These are phyloP conservation scores for Cyanoderma ruficeps DNA, from an alignment of 2,113 vertebrate species.

Conservation along the genomic window DNA sequence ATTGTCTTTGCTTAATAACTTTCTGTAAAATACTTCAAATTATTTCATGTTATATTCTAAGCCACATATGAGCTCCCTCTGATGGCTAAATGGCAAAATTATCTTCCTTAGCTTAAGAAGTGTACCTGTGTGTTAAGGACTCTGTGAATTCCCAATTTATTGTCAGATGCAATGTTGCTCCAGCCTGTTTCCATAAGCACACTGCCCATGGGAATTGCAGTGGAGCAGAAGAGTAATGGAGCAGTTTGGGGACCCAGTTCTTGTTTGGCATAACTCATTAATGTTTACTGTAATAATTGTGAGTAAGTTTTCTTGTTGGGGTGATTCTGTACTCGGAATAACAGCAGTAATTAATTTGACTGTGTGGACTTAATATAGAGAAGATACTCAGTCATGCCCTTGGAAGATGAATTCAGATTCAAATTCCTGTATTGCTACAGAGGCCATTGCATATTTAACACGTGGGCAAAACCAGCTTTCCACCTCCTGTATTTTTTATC, in stretches of 20 bases:
- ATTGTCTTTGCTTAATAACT: background rate
- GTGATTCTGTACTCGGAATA: rapidly evolving
- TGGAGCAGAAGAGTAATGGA: background rate
- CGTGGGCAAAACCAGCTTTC: background rate
- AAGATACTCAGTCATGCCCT: background rate
- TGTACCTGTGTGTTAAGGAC: rapidly evolving
- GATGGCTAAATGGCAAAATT: conserved; percentile 18
- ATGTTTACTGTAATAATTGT: background rate
- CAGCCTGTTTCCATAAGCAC: background rate
- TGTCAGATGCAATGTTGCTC: background rate
- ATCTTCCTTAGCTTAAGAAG: background rate
- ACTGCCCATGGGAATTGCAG: background rate
- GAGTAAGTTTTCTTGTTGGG: background rate
- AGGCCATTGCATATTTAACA: background rate
- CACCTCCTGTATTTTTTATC: background rate
- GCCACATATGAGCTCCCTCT: conserved; percentile 40
- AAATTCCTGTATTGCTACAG: background rate
- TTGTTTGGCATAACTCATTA: background rate
- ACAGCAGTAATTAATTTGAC: background rate
- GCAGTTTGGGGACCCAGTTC: background rate
- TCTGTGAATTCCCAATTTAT: background rate
- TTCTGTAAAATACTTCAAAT: background rate
- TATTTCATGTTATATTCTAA: background rate
- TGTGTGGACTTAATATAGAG: background rate
- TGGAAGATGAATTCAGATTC: background rate